Evolutionary conservation across 2,888 invertebrate genomes (phyloP).

Genomic region (Carabus problematicus): DNA sequence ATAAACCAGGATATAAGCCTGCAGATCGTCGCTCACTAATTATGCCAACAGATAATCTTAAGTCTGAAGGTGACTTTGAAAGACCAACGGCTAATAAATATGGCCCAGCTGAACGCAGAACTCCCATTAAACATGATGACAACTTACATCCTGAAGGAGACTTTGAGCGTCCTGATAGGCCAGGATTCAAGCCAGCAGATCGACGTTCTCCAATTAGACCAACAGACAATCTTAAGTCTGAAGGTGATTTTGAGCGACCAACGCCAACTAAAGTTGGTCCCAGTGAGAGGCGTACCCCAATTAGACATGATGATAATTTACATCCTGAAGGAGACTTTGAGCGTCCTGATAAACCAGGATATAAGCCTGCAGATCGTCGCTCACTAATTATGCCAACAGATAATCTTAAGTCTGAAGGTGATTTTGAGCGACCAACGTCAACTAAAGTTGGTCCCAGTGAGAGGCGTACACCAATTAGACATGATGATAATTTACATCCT

Average conservation of each 20-base stretch:
- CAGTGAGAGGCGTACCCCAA: conserved; percentile 47
- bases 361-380: conserved; percentile 57
- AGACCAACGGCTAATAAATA: conserved; percentile 55
- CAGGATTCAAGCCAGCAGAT: conserved; percentile 61
- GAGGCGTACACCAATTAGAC: conserved; percentile 64
- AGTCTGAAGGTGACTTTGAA: conserved; percentile 60
- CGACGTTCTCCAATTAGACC: conserved; percentile 62
- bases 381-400: conserved; percentile 60
- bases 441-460: conserved; percentile 61
- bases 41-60: conserved; percentile 65
- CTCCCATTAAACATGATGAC: conserved; percentile 62
- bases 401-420: conserved; percentile 65
- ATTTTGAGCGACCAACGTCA: conserved; percentile 58
- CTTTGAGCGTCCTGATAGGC: conserved; percentile 57
- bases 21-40: conserved; percentile 62
- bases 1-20: conserved; percentile 59
- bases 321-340: conserved; percentile 63
- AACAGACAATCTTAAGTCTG: conserved; percentile 63
- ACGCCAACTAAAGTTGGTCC: conserved; percentile 52
- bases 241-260: conserved; percentile 62
- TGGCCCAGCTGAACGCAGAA: conserved; percentile 58
- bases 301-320: conserved; percentile 62
- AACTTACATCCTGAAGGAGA: conserved; percentile 67
- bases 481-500: conserved; percentile 61
- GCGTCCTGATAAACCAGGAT: conserved; percentile 51